Evolutionary conservation across 2,797 vertebrate genomes (phyloP), one percentile per base, ranked within the genome.

Genomic region (Scomberomorus guttatus): DNA sequence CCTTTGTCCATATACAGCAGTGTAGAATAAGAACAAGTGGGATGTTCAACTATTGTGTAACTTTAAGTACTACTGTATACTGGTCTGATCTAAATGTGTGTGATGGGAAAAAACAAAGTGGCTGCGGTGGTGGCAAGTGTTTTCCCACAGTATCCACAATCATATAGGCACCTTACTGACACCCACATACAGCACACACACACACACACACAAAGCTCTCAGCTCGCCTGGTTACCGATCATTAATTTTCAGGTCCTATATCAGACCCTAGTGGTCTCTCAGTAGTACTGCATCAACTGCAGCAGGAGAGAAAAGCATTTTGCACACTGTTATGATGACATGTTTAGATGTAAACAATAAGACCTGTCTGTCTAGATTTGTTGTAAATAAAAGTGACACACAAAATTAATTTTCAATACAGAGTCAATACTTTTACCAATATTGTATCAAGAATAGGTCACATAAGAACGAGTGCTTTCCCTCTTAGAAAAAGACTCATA

Each of bases 201-300:
- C 48, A 48, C 24, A 64, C 51, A 24, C 6, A 66, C 51, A 67
- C 39, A 56, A 3, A 61, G n/a, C 29, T 37, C 2, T 0, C 42
- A 61, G n/a, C 29, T 37, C 2, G 0, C 42, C 39, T 48, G 39
- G 22, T 37, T 42, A 20, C 17, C 0, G 10, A 17, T 77, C 29
- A 79, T 59, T 52, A 44, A 62, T 80, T 79, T 62, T 4, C 77
- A 82, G 64, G 89, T 86, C 79, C 77, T 89, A 50, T 73, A 81
- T 89, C 92, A 72, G 89, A 56, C 89, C 90, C 92, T 90, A 56
- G 83, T 92, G 92, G 92, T 44, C 57, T n/a, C 4, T 81, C 5
- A 2, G 52, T 25, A 10, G 76, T n/a, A 91, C 81, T 93, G 80
- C 92, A 88, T 5, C n/a, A 51, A 46, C 67, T 44, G 69, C 87